Percentiles rank a stretch among this genome's conserved stretches.
phyloP scores from a whole-genome alignment of 2,888 invertebrate species.

The Blomia tropicalis region DNA sequence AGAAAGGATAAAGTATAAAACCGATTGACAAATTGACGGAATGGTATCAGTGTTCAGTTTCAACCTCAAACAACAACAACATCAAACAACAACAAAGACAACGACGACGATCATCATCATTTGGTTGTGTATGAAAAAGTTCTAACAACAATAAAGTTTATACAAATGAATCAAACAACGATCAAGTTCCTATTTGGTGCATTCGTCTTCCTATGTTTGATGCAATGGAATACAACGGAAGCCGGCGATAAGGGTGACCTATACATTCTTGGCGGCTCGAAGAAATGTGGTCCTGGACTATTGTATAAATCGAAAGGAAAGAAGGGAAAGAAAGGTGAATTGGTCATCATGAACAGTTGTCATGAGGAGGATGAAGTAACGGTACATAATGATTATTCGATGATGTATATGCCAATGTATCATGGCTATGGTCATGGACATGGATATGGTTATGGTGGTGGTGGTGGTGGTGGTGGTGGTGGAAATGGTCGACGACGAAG shows the following conservation, averaged over 20 bases:
- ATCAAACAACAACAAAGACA: no score
- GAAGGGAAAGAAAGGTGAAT: conserved; percentile 1
- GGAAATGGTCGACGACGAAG: background rate
- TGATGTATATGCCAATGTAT: background rate
- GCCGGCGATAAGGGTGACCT: conserved; percentile 2
- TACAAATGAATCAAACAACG: background rate
- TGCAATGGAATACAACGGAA: background rate
- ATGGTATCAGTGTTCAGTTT: no score
- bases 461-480: conserved; percentile 4
- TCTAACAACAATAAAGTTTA: background rate
- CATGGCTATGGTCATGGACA: no score
- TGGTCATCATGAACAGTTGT: conserved; percentile 3
- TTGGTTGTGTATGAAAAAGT: background rate
- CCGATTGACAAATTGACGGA: no score
- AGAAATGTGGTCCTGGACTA: conserved; percentile 1
- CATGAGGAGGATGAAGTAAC: background rate
- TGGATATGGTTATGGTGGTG: conserved; percentile 1
- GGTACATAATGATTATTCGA: no score
- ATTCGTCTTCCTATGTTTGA: background rate
- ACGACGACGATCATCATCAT: background rate
- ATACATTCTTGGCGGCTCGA: background rate
- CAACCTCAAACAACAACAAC: background rate
- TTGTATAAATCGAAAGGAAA: conserved; percentile 6
- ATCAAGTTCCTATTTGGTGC: background rate
- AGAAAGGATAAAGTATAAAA: no score